Percentiles rank a stretch among this genome's conserved stretches.
Evolutionary conservation across 2,888 invertebrate species (phyloP).

Genomic region (Himalopsyche kuldschensis): DNA sequence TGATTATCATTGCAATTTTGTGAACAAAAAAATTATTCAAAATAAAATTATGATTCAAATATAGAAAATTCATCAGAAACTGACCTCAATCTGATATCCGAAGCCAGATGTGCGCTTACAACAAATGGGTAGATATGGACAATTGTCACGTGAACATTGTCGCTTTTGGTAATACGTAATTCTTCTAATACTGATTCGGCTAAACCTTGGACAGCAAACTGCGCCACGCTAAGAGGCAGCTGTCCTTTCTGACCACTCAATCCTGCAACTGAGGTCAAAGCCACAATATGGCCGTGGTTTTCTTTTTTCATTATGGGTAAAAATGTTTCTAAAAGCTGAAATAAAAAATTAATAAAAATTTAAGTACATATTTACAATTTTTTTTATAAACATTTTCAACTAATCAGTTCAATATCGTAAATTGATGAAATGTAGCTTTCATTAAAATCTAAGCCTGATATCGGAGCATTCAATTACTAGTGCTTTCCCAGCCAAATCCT

Average conservation of each 20-base stretch:
- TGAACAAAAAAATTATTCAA: background rate
- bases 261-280: conserved; percentile 65
- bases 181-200: conserved; percentile 66
- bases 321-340: conserved; percentile 62
- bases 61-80: conserved; percentile 11
- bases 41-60: background rate
- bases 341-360: conserved; percentile 22
- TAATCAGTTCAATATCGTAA: no score
- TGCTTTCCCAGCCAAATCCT: no score
- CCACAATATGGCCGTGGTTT: conserved; percentile 64
- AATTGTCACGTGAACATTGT: conserved; percentile 62
- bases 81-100: conserved; percentile 61
- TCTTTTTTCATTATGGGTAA: conserved; percentile 62
- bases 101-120: conserved; percentile 56
- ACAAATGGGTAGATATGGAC: conserved; percentile 67
- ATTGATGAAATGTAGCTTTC: no score
- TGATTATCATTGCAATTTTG: no score
- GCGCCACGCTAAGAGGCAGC: conserved; percentile 64
- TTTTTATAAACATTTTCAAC: background rate
- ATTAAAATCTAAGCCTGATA: no score
- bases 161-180: conserved; percentile 58
- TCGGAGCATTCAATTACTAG: no score
- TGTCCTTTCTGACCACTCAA: conserved; percentile 61
- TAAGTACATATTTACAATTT: background rate
- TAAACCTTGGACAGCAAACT: conserved; percentile 68